Base-by-base conservation (phyloP, 2,797 vertebrate species). In the Danio kyathit region DNA sequence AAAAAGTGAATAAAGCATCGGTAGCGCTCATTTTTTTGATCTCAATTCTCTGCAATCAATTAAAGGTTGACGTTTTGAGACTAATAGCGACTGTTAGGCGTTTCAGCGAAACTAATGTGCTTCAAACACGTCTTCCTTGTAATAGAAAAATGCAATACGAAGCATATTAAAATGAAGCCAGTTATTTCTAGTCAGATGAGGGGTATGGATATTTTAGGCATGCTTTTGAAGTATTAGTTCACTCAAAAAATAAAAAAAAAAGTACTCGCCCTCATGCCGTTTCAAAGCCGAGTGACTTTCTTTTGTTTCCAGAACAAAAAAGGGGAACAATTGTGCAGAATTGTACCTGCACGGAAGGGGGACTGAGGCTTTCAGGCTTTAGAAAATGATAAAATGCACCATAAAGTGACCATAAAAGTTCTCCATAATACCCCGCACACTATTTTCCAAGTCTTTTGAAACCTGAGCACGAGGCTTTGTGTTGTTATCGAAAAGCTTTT, bases 111-210 rank as follows among this genome's bases (percentile, higher is more conserved):
- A 40, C 48, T 69, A 52, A 2, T n/a, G n/a, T 38, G 21, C 49
- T 71, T 71, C 29, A 71, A 71, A 54, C 51, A 13, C 17, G n/a
- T 54, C 10, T 13, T 56, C 7, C 57, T 49, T 56, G 41, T 38
- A 48, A 29, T 29, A 29, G 29, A 48, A 13, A 74, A 74, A n/a
- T 5, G 19, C 19, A 44, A n/a, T n/a, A 11, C 21, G 52, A 70
- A 40, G 49, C 29, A 48, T 8, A 52, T 70, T 54, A 12, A 41
- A 70, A 54, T 41, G 29, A 40, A 54, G 5, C 6, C 29, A n/a
- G 38, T 70, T 70, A 1, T 54, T 54, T 70, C 43, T 63, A 74
- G 73, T 41, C n/a, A 43, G 8, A 44, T 17, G 44, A 65, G 29
- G 0, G 14, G 40, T 65, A 16, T 13, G 21, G 49, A 16, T 21